phyloP scores from a whole-genome alignment of 2,888 invertebrate genomes.

The Ectemnius lituratus region DNA sequence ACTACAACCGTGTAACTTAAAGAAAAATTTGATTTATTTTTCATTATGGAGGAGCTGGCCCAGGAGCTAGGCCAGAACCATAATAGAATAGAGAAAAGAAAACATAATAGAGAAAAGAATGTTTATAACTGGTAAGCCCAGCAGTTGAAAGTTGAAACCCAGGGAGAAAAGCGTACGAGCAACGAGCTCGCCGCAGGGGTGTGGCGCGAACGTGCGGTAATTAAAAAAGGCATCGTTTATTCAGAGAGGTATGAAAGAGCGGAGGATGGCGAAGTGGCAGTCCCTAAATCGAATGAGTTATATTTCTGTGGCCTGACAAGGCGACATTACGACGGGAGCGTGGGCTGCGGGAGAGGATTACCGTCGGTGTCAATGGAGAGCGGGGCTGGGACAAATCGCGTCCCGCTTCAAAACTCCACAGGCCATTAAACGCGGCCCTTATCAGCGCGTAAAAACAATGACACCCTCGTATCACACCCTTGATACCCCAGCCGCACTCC shows the following conservation, averaged over 20 bases:
- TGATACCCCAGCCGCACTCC: slow-evolving; percentile 56
- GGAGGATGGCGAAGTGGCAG: neutral
- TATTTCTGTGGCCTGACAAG: slow-evolving; percentile 25
- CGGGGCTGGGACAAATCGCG: slow-evolving; percentile 50
- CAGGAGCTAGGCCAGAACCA: too few relatives aligned
- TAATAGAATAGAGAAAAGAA: too few relatives aligned
- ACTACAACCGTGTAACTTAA: too few relatives aligned
- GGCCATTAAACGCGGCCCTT: slow-evolving; percentile 72
- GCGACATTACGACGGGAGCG: neutral
- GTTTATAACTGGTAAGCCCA: too few relatives aligned
- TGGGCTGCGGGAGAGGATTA: slow-evolving; percentile 23
- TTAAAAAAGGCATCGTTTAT: slow-evolving; percentile 14
- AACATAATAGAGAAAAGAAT: too few relatives aligned
- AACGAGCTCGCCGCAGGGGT: too few relatives aligned
- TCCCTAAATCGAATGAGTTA: slow-evolving; percentile 15
- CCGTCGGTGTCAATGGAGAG: slow-evolving; percentile 39
- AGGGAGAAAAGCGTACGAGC: too few relatives aligned
- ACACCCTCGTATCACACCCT: slow-evolving; percentile 55
- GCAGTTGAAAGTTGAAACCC: too few relatives aligned
- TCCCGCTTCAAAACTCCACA: slow-evolving; percentile 66
- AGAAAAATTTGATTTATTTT: too few relatives aligned
- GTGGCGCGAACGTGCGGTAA: neutral
- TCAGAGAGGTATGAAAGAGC: neutral
- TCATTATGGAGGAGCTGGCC: too few relatives aligned
- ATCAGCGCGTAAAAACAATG: slow-evolving; percentile 72